phyloP scores from a whole-genome alignment of 2,888 invertebrate species.

The Sphaerophoria rueppellii region DNA sequence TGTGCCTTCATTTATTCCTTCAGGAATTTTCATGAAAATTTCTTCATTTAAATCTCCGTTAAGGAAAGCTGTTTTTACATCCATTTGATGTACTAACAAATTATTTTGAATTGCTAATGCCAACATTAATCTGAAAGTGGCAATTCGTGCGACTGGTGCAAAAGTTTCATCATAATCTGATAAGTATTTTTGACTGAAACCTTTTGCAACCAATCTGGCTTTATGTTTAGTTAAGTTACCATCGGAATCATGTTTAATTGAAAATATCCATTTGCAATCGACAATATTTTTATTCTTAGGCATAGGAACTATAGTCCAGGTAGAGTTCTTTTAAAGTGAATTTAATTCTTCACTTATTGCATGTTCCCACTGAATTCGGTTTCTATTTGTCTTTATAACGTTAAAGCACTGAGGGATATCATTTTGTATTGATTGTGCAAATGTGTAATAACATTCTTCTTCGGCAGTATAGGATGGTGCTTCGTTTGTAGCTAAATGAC shows the following conservation, averaged over 20 bases:
- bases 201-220: conserved; percentile 13
- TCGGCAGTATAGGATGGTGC: too few relatives aligned
- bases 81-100: conserved; percentile 70
- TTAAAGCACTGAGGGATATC: conserved; percentile 20
- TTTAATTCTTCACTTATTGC: conserved; percentile 33
- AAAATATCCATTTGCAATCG: background rate
- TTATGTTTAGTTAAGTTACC: conserved; percentile 2
- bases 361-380: conserved; percentile 25
- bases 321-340: conserved; percentile 25
- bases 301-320: conserved; percentile 28
- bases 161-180: conserved; percentile 52
- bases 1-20: background rate
- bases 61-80: conserved; percentile 73
- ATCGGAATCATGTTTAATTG: conserved; percentile 10
- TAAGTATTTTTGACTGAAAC: conserved; percentile 16
- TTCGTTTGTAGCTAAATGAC: conserved; percentile 27
- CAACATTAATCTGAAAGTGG: conserved; percentile 59
- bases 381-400: conserved; percentile 14
- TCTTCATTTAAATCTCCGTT: conserved; percentile 34
- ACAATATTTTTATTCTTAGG: conserved; percentile 15
- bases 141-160: conserved; percentile 42
- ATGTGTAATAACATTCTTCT: conserved; percentile 18
- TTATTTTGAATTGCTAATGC: conserved; percentile 59
- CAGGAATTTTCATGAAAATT: conserved; percentile 12
- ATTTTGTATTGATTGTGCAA: conserved; percentile 20